phyloP scores from a whole-genome alignment of 92 coral and sea anemone species.

The Parazoanthus swiftii region DNA sequence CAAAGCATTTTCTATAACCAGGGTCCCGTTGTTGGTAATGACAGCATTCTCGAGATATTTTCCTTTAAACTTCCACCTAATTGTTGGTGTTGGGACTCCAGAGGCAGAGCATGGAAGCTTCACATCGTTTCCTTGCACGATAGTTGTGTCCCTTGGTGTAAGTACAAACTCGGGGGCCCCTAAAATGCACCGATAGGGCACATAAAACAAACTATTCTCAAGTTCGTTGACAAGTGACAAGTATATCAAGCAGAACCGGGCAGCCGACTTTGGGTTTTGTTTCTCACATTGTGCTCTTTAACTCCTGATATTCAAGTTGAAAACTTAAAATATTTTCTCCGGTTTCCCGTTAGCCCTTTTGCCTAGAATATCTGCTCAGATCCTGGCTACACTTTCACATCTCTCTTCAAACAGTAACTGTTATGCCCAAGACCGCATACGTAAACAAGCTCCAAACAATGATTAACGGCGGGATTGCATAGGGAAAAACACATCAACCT shows the following conservation, averaged over 20 bases:
- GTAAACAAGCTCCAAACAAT: too few relatives aligned
- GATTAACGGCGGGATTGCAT: too few relatives aligned
- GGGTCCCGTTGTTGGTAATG: conserved; percentile 24
- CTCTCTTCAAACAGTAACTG: too few relatives aligned
- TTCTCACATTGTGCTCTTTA: background rate
- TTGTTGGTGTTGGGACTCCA: conserved; percentile 14
- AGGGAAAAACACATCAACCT: too few relatives aligned
- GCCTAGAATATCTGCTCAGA: conserved; percentile 9
- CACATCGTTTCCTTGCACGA: background rate
- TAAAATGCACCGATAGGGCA: background rate
- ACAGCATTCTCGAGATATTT: background rate
- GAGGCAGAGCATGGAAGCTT: background rate
- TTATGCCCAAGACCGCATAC: too few relatives aligned
- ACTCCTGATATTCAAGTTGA: background rate
- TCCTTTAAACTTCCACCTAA: conserved; percentile 36
- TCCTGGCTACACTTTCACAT: background rate
- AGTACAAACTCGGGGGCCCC: conserved; percentile 14
- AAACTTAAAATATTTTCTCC: background rate
- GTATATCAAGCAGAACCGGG: conserved; percentile 8
- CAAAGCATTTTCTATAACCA: conserved; percentile 11
- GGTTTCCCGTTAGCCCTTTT: background rate
- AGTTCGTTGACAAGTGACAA: conserved; percentile 6
- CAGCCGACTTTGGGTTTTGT: conserved; percentile 7
- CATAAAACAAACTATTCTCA: background rate
- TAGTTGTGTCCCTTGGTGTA: conserved; percentile 3